Evolutionary conservation across 2,888 invertebrate species (phyloP), one percentile per base, ranked within the genome.

Genomic region (Plusia festucae): DNA sequence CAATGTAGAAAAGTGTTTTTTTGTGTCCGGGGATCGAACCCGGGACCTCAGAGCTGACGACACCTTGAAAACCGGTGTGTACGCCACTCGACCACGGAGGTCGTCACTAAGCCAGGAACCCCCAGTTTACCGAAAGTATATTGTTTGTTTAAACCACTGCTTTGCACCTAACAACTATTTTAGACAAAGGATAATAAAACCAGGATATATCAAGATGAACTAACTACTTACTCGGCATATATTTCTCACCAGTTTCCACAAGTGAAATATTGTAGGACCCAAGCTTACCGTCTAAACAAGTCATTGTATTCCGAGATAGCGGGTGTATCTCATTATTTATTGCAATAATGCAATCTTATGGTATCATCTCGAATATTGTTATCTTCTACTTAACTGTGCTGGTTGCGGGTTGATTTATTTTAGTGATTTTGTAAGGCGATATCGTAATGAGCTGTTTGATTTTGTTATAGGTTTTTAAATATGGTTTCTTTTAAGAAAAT

Each of bases 271-370:
- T 40, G 69, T 65, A 15, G 9, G 30, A 68, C 70, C 69, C 74
- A 32, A 65, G 60, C 69, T 78, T 60, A n/a, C 54, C 64, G 40
- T 60, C 61, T 56, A 62, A 70, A 65, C 65, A 68, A 78, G 60
- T 72, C 72, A 60, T 61, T 63, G 58, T 51, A 34, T 24, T 22
- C 64, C 54, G 5, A 68, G 65, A 68, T 54, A 67, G 61, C 65
- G 58, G 58, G 32, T 24, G 59, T 56, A 60, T 53, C 66, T 58
- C 61, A 69, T 76, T 76, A 78, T 76, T 79, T 76, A 78, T 66
- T 71, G 73, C 70, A 76, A 68, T 78, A 66, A 73, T 78, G 79
- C 76, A 78, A 78, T 76, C 76, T 72, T 68, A 71, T 30, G 57
- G 53, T 69, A 60, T 54, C 68, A 71, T 73, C 67, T 60, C 15